A percentile compares a stretch with the other conserved stretches of the same genome.
Evolutionary conservation across 2,888 invertebrate genomes (phyloP).

Genomic region (Scelioninae gen. 1): DNA sequence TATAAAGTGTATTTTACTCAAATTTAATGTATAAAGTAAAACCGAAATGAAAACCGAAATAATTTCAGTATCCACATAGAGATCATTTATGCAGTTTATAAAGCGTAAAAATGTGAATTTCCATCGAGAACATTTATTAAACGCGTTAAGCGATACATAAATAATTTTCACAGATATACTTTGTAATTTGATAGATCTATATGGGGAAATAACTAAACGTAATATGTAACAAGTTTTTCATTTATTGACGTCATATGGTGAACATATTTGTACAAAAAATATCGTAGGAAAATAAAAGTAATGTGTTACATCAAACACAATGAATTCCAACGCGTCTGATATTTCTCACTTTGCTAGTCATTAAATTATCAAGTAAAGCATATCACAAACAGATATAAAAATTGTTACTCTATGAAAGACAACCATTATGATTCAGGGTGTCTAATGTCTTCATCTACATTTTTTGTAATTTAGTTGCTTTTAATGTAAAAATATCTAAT

Average conservation of each 20-base stretch:
- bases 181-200: not conserved
- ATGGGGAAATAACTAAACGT: slow-evolving; percentile 10
- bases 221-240: slow-evolving; percentile 49
- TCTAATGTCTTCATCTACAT: not conserved
- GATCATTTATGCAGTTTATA: too few relatives aligned
- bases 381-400: slow-evolving; percentile 70
- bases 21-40: slow-evolving; percentile 25
- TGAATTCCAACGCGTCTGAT: slow-evolving; percentile 61
- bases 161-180: not conserved
- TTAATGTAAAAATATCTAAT: slow-evolving; percentile 11
- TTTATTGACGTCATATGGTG: slow-evolving; percentile 62
- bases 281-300: slow-evolving; percentile 32
- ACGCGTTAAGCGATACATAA: too few relatives aligned
- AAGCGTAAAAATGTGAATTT: too few relatives aligned
- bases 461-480: not conserved
- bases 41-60: slow-evolving; percentile 3
- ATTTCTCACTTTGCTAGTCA: slow-evolving; percentile 69
- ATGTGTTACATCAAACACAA: slow-evolving; percentile 46
- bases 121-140: too few relatives aligned
- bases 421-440: slow-evolving; percentile 32
- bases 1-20: slow-evolving; percentile 13
- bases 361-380: slow-evolving; percentile 70
- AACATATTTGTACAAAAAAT: slow-evolving; percentile 56
- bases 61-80: not conserved
- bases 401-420: slow-evolving; percentile 70